Conservation (phyloP, 64 coral and sea anemone genomes). For the Anthopleura sola region DNA sequence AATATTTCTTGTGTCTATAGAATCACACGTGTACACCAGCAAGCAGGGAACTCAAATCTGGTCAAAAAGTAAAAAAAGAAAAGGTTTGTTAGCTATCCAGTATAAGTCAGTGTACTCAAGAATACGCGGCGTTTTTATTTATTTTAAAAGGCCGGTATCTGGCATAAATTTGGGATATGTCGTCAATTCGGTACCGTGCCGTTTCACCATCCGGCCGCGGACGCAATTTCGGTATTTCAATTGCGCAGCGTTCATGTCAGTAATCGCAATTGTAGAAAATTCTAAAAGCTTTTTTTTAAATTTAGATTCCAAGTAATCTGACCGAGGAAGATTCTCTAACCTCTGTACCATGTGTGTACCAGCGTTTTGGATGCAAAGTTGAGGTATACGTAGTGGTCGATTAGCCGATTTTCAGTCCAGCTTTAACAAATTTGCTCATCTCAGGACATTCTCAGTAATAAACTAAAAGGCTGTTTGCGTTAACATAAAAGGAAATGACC, state of each 20-base stretch:
- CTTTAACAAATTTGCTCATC: background rate
- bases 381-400: too few relatives aligned
- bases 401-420: background rate
- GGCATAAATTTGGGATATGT: too few relatives aligned
- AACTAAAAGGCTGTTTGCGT: background rate
- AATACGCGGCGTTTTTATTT: too few relatives aligned
- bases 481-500: too few relatives aligned
- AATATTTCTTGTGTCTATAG: background rate
- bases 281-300: background rate
- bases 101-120: too few relatives aligned
- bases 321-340: background rate
- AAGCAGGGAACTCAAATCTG: background rate
- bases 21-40: background rate
- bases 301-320: background rate
- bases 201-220: too few relatives aligned
- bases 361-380: slow-evolving; percentile 17
- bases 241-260: too few relatives aligned
- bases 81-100: background rate
- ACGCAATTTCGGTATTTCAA: too few relatives aligned
- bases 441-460: too few relatives aligned
- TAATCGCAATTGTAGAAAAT: too few relatives aligned
- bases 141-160: too few relatives aligned
- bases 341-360: background rate
- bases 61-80: background rate
- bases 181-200: too few relatives aligned